A percentile compares a stretch with the other conserved stretches of the same genome.
Evolutionary conservation across 2,888 invertebrate species (phyloP).

Genomic region (Ophion ventricosus): DNA sequence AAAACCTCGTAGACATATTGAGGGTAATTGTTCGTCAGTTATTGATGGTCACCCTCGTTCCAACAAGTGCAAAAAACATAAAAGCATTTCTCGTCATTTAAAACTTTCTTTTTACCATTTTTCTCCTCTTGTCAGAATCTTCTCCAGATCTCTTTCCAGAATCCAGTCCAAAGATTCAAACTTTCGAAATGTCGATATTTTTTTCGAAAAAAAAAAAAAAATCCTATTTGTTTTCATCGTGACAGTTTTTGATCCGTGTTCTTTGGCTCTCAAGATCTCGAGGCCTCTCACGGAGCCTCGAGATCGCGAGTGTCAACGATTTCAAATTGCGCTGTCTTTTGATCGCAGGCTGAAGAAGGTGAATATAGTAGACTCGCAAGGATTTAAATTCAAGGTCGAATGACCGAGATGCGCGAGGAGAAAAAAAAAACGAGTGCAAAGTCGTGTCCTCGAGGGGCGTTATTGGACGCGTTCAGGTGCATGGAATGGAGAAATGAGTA

Average conservation of each 20-base stretch:
- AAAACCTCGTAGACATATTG: conserved; percentile 27
- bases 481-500: conserved; percentile 26
- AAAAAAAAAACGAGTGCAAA: neutral
- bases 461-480: neutral
- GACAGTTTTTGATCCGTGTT: no score
- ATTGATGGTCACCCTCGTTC: neutral
- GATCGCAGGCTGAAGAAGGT: neutral
- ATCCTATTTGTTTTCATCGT: no score
- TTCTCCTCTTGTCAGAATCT: no score
- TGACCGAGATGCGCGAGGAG: neutral
- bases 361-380: neutral
- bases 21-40: neutral
- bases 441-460: neutral
- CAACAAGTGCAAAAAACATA: neutral
- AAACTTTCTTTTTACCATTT: neutral
- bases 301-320: no score
- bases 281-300: no score
- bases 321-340: no score
- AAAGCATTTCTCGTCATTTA: neutral
- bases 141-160: no score
- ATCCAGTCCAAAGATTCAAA: no score
- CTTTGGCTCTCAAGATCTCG: no score
- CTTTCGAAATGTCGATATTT: no score
- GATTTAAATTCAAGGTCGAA: conserved; percentile 26
- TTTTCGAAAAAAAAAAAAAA: no score